phyloP scores from a whole-genome alignment of 2,888 invertebrate species.

The Meghimatium bilineatum region DNA sequence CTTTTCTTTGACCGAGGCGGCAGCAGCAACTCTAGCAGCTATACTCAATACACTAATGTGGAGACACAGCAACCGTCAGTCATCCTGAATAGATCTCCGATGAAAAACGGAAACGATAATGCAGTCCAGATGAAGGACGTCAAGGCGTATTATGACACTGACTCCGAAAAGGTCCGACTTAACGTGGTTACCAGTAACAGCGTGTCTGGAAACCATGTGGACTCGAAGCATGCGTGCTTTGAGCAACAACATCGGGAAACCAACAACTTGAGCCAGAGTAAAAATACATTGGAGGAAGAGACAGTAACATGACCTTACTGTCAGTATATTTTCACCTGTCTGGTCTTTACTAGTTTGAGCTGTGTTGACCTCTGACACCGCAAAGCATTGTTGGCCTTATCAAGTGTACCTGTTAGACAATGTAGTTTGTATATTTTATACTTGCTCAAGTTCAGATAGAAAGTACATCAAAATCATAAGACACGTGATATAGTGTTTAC shows the following conservation, averaged over 20 bases:
- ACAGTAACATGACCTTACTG: slow-evolving; percentile 28
- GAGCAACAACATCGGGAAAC: slow-evolving; percentile 1
- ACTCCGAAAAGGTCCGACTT: slow-evolving; percentile 72
- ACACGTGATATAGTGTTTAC: neutral
- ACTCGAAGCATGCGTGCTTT: neutral
- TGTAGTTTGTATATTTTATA: neutral
- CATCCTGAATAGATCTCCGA: slow-evolving; percentile 71
- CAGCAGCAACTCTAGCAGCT: slow-evolving; percentile 64
- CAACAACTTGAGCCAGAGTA: slow-evolving; percentile 1
- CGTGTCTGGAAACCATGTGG: slow-evolving; percentile 37
- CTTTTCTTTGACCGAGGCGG: slow-evolving; percentile 65
- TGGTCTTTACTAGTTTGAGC: slow-evolving; percentile 1
- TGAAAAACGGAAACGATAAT: slow-evolving; percentile 66
- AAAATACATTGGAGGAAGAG: slow-evolving; percentile 17
- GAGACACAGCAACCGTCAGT: slow-evolving; percentile 72
- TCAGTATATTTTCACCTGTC: neutral
- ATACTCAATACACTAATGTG: slow-evolving; percentile 74
- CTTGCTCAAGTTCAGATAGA: slow-evolving; percentile 7
- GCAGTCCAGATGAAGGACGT: slow-evolving; percentile 61
- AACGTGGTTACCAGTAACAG: slow-evolving; percentile 62
- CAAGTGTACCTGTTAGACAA: slow-evolving; percentile 18
- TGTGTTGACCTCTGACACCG: slow-evolving; percentile 24
- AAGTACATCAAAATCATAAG: neutral
- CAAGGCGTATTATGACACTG: slow-evolving; percentile 70
- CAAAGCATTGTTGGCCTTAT: slow-evolving; percentile 28